A percentile compares a stretch with the other conserved stretches of the same genome.
phyloP scores from a whole-genome alignment of 2,797 vertebrate species.

The Esox masquinongy region DNA sequence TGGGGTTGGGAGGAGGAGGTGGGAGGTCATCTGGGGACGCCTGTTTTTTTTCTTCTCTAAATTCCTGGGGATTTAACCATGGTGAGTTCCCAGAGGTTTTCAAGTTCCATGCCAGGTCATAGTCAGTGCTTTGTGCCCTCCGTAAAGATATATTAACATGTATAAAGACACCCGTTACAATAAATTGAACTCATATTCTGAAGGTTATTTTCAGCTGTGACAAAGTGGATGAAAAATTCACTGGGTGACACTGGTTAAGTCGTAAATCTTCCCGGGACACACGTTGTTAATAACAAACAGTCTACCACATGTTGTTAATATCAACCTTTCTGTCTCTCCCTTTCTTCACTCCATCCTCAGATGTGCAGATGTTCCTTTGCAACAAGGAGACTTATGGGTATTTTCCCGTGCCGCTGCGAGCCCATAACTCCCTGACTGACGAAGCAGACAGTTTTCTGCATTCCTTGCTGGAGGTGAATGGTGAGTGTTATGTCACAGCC shows the following conservation, averaged over 20 bases:
- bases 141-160: neutral
- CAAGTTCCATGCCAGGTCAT: neutral
- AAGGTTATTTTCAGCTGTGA: neutral
- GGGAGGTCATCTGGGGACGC: too few relatives aligned
- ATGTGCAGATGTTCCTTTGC: conserved; percentile 90
- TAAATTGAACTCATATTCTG: neutral
- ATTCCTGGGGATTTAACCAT: neutral
- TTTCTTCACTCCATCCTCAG: conserved; percentile 57
- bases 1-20: too few relatives aligned
- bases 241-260: too few relatives aligned
- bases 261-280: too few relatives aligned
- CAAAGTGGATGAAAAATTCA: neutral
- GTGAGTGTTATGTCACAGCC: conserved; percentile 69
- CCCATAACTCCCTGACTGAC: conserved; percentile 83
- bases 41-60: neutral
- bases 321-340: conserved; percentile 1
- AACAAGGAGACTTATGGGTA: conserved; percentile 86
- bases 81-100: neutral
- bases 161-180: neutral
- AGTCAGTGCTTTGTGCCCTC: neutral
- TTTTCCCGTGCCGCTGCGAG: conserved; percentile 84
- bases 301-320: neutral
- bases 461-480: conserved; percentile 83
- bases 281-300: too few relatives aligned
- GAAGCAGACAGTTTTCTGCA: conserved; percentile 89